phyloP scores from a whole-genome alignment of 2,113 vertebrate species.

The Oryzias javanicus region DNA sequence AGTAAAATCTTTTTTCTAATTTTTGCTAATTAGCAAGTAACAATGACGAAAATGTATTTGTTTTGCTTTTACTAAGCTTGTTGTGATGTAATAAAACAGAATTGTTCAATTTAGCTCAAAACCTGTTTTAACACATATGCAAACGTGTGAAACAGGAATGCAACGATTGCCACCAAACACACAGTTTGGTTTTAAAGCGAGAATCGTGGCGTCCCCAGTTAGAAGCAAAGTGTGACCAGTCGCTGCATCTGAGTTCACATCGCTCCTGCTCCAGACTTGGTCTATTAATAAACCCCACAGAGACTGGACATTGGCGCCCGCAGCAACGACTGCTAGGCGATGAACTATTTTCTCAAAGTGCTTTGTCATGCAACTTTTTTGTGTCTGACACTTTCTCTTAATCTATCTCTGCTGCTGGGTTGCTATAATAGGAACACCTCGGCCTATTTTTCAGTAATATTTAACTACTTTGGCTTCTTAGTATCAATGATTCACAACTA shows the following conservation, averaged over 20 bases:
- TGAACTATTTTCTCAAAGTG: slow-evolving; percentile 61
- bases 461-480: slow-evolving; percentile 13
- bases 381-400: slow-evolving; percentile 23
- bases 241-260: slow-evolving; percentile 38
- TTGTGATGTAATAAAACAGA: no score
- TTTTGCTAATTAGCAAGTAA: no score
- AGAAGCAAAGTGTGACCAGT: slow-evolving; percentile 37
- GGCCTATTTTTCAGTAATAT: slow-evolving; percentile 14
- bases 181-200: no score
- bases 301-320: slow-evolving; percentile 37
- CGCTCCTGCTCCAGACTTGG: slow-evolving; percentile 35
- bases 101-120: no score
- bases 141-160: no score
- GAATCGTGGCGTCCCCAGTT: no score
- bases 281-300: slow-evolving; percentile 69
- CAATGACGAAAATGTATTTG: no score
- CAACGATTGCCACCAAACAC: no score
- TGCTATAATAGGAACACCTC: slow-evolving; percentile 18
- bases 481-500: not conserved
- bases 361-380: slow-evolving; percentile 68
- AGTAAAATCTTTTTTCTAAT: no score
- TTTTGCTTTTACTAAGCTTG: no score
- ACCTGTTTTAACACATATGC: no score
- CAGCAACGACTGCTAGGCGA: slow-evolving; percentile 27
- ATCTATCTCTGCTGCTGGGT: slow-evolving; percentile 17